Base-by-base conservation (phyloP, 2,797 vertebrate genomes). In the Dicrostonyx torquatus region DNA sequence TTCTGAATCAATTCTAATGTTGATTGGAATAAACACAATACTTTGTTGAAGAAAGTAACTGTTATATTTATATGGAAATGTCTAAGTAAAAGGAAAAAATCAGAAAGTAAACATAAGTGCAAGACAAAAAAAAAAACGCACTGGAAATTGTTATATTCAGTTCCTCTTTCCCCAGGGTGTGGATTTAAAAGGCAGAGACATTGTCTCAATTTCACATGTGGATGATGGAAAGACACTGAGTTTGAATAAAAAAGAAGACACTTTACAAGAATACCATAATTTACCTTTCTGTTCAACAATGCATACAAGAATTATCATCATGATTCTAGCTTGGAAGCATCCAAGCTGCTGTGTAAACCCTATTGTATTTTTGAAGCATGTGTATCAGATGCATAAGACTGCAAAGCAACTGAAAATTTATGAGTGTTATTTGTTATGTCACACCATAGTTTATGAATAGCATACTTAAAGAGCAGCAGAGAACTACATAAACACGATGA, bases 351-450 rank as follows among this genome's bases (percentile, higher is more conserved):
- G 84, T 80, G 73, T 12, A 80, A 22, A 50, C 24, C 24, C 2
- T 60, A 86, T 77, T 78, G n/a, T 93, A 10, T 34, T 89, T 93
- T 86, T 83, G 31, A 89, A 80, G 26, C 6, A 72, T 73, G 24
- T 37, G 45, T 75, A 93, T 50, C 26, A 84, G 68, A 85, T 93
- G 73, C 50, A 73, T 45, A 92, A 89, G 79, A 94, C n/a, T 90
- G 26, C 20, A 94, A 90, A 75, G 13, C 12, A 80, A 31, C 76
- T 93, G 90, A 90, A 94, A 53, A 26, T 92, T 86, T 95, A 86
- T 87, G 77, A 94, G 8, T 17, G 40, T 79, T 90, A 93, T 95
- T 90, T 95, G 8, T 92, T 91, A 94, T 92, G 68, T 84, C 40
- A 64, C 0, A 20, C 17, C 26, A 55, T 8, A 37, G 22, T 80